Base-by-base conservation (phyloP, 53 echinoderm and acorn worm genomes). In the Echinometra lucunter region DNA sequence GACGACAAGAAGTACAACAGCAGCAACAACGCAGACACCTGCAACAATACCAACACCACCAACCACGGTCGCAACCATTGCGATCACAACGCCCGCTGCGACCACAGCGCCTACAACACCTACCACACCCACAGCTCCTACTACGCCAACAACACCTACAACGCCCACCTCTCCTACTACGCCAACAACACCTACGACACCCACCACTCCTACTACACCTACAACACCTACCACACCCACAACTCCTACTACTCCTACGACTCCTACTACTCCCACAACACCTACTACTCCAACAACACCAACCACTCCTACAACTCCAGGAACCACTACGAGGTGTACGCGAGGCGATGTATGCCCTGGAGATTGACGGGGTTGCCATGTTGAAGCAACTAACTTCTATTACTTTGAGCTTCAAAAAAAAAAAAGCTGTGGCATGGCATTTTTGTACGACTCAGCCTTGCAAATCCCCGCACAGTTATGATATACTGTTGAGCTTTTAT, bases 261-360 rank as follows among this genome's bases (percentile, higher is more conserved):
- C 75, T 10, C 75, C 75, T 40, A 78, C 40, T 15, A 63, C 63
- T 0, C 63, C 63, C 2, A 78, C 78, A 4, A 78, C 78, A 21
- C 42, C 78, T 78, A 78, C 63, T 4, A 63, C 63, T 0, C 63
- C 63, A 4, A 63, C 63, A 5, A 63, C 63, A 18, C 63, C 63
- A 19, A 63, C 63, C 23, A 63, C 63, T 9, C 63, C 63, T 21
- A 63, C 63, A 63, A 63, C 63, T 63, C 63, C 63, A 63, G 23
- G 19, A 63, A 63, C 63, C 21, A 63, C 63, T 78, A 78, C 78
- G 7, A 78, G 40, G 78, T 78, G 78, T 78, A 78, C 23, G 23
- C 42, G 78, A 42, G 78, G 78, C 4, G 78, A 78, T 42, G 42
- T 78, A 5, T 78, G 78, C 78, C 78, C 42, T 40, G 78, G 78